Percentiles rank a stretch among this genome's conserved stretches.
phyloP scores from a whole-genome alignment of 2,113 vertebrate genomes.

The Dryoscopus gambensis region DNA sequence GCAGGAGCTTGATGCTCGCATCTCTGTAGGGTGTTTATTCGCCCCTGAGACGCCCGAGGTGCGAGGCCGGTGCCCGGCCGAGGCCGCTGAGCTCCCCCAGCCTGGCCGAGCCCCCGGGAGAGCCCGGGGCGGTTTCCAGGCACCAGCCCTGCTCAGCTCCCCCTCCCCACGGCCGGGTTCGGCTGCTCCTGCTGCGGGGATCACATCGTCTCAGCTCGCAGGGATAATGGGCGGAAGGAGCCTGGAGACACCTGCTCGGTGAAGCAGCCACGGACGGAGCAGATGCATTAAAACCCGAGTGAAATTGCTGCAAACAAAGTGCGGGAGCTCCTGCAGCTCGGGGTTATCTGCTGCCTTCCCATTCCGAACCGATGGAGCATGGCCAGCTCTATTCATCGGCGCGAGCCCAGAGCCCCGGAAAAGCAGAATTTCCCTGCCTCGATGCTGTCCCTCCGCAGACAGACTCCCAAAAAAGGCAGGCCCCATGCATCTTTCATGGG shows the following conservation, averaged over 20 bases:
- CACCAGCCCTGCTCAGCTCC: not conserved
- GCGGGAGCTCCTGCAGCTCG: not conserved
- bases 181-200: not conserved
- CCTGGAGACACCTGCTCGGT: not conserved
- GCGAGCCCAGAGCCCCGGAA: not conserved
- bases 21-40: not conserved
- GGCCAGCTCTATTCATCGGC: not conserved
- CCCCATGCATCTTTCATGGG: not conserved
- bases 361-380: not conserved
- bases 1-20: not conserved
- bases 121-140: fast-evolving
- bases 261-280: not conserved
- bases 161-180: not conserved
- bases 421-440: not conserved
- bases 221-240: not conserved
- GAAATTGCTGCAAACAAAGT: not conserved
- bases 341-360: not conserved
- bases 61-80: not conserved
- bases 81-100: not conserved
- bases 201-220: not conserved
- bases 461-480: not conserved
- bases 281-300: not conserved
- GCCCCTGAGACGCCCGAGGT: not conserved
- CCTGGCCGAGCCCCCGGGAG: not conserved
- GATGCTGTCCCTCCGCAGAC: not conserved